phyloP scores from a whole-genome alignment of 1,140 invertebrate genomes.

The Diprion similis region DNA sequence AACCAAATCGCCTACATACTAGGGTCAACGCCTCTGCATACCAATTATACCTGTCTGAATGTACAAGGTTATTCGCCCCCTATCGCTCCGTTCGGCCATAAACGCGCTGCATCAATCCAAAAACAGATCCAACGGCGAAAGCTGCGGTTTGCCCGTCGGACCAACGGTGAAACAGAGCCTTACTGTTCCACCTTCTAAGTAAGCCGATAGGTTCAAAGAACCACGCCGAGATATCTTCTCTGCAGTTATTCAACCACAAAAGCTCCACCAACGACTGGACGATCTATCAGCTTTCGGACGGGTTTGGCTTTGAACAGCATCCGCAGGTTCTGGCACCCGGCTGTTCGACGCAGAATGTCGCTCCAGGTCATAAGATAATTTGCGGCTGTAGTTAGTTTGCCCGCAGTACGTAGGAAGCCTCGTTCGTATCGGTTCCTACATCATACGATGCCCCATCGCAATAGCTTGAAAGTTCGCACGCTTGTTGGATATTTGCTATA shows the following conservation, averaged over 20 bases:
- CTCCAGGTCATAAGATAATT: constrained; percentile 19
- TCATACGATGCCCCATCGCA: neutral
- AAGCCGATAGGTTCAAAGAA: neutral
- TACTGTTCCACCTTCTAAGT: neutral
- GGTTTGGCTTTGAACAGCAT: neutral
- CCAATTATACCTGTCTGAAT: constrained; percentile 5
- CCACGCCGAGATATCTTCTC: neutral
- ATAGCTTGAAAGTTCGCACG: too few species aligned
- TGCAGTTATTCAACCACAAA: too few species aligned
- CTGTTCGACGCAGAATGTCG: constrained; percentile 19
- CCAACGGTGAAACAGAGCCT: neutral
- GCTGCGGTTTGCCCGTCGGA: constrained; percentile 1
- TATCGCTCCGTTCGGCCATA: neutral
- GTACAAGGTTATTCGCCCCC: neutral
- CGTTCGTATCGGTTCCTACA: neutral
- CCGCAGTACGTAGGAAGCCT: neutral
- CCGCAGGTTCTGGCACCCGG: neutral
- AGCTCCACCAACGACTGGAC: too few species aligned
- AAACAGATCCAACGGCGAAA: neutral
- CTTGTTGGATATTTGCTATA: too few species aligned
- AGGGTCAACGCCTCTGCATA: constrained; percentile 6
- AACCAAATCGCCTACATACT: neutral
- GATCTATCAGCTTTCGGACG: neutral
- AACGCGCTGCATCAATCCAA: neutral
- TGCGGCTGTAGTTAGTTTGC: neutral